Evolutionary conservation across 2,797 vertebrate genomes (phyloP).

Genomic region (Brachyrhaphis roseni): DNA sequence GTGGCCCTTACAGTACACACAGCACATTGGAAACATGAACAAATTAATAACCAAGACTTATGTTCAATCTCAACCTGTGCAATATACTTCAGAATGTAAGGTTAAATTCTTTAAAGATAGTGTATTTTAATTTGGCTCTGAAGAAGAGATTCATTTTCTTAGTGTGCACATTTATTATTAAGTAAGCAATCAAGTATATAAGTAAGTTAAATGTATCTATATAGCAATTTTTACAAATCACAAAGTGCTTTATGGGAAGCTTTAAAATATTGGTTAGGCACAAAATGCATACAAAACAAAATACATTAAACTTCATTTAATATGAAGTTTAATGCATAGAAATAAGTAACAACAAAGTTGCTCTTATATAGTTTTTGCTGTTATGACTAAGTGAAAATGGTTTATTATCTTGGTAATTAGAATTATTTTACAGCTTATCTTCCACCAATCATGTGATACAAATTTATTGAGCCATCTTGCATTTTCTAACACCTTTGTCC

Average conservation of each 20-base stretch:
- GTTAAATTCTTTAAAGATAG: neutral
- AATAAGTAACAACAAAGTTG: neutral
- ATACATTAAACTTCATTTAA: too few species aligned
- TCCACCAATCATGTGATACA: neutral
- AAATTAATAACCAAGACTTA: neutral
- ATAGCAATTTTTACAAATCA: too few species aligned
- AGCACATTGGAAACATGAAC: neutral
- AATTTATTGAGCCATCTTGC: neutral
- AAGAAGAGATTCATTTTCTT: neutral
- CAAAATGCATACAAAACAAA: too few species aligned
- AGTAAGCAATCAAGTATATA: too few species aligned
- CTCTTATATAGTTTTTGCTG: neutral
- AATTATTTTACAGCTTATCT: neutral
- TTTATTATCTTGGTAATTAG: neutral
- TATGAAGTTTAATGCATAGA: neutral
- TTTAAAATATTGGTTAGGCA: too few species aligned
- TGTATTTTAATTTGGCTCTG: neutral
- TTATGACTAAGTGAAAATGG: neutral
- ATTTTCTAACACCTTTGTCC: too few species aligned
- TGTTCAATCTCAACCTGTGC: neutral
- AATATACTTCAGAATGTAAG: neutral
- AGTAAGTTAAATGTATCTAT: too few species aligned
- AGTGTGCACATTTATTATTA: neutral
- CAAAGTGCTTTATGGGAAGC: too few species aligned
- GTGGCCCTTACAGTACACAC: constrained; percentile 8